Evolutionary conservation across 2,888 invertebrate species (phyloP).

Genomic region (Drosophila infuscata): DNA sequence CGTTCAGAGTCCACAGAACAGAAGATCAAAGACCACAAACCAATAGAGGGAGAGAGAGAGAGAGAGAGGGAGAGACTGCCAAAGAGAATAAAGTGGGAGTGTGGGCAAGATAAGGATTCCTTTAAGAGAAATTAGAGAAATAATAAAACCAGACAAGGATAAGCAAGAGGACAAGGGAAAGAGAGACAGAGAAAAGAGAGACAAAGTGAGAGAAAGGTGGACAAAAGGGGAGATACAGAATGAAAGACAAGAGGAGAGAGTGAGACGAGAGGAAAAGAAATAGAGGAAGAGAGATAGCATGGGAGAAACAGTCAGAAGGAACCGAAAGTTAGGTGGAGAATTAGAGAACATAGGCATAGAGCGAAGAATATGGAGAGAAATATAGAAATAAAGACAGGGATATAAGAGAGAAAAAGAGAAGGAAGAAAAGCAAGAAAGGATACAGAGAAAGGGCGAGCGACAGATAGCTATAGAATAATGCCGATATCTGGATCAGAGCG

Average conservation of each 20-base stretch:
- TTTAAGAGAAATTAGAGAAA: not conserved
- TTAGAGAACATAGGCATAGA: not conserved
- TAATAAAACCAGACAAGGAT: not conserved
- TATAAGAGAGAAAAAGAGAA: slow-evolving; percentile 6
- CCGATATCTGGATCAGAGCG: not conserved
- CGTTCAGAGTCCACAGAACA: slow-evolving; percentile 1
- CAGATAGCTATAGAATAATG: not conserved
- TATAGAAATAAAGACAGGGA: not conserved
- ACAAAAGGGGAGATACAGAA: not conserved
- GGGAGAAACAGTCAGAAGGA: not conserved
- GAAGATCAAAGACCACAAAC: slow-evolving; percentile 11
- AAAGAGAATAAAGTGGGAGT: not conserved
- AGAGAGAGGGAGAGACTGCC: not conserved
- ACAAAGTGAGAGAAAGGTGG: not conserved
- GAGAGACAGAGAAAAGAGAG: not conserved
- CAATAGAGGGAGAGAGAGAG: not conserved
- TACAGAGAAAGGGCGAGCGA: not conserved
- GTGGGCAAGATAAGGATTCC: not conserved
- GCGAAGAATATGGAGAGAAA: not conserved
- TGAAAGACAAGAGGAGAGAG: slow-evolving; percentile 30
- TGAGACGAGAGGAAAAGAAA: slow-evolving; percentile 11
- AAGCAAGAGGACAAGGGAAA: not conserved
- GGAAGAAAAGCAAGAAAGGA: not conserved
- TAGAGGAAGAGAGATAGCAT: not conserved
- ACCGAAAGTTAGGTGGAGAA: not conserved